Evolutionary conservation across 2,113 vertebrate species (phyloP), one percentile per base, ranked within the genome.

Genomic region (Hiodon alosoides): DNA sequence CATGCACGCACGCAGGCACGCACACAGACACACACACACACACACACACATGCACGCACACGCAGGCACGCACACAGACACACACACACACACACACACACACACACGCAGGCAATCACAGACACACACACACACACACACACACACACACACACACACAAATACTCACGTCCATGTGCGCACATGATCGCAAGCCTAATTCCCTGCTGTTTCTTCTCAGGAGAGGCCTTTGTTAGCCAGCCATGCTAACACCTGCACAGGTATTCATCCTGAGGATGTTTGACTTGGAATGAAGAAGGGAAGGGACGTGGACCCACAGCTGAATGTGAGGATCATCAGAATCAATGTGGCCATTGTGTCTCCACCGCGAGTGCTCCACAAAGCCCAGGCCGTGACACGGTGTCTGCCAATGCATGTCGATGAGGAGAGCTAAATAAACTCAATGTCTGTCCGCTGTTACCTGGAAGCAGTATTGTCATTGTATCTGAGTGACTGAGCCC

Each of bases 261-360:
- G 81, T 74, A 81, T 87, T 84, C 79, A 86, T 80, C 80, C 83
- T 55, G 73, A 82, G 78, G 78, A 81, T 80, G 84, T 86, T 83
- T 83, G 77, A 85, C 79, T 85, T 74, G 73, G 78, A 78, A 81
- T 85, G 82, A 84, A 86, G 73, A 77, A 82, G 81, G 86, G 84
- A 79, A 80, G 76, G 79, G 79, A 55, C 14, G 78, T 65, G 4
- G 70, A 81, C 77, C 81, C 76, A 69, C 71, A 68, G 73, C 82
- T 85, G 80, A 85, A 85, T 17, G 71, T 83, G 81, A 8, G 11
- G 84, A 86, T 87, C 88, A 88, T 86, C 85, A 87, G 85, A 81
- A 82, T 89, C 84, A 89, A 87, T 87, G 85, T 84, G 71, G 73
- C 86, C 80, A 85, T 88, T 89, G 85, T 88, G 75, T 83, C 72